Percentiles rank a stretch among this genome's conserved stretches.
phyloP scores from a whole-genome alignment of 2,888 invertebrate genomes.

The Latrodectus hesperus region DNA sequence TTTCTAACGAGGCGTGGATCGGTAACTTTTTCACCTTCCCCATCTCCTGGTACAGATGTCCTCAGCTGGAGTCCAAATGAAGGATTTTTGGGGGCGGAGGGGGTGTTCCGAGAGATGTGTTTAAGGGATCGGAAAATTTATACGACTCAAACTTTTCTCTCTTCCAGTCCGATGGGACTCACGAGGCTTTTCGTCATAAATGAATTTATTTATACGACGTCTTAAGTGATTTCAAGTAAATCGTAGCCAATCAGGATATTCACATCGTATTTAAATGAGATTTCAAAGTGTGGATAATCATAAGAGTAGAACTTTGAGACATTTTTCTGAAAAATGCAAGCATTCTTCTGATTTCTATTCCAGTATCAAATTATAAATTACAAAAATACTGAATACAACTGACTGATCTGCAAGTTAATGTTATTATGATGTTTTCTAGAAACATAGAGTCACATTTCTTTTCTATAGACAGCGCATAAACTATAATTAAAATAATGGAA shows the following conservation, averaged over 20 bases:
- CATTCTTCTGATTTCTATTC: no score
- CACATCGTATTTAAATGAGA: neutral
- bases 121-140: neutral
- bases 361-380: no score
- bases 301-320: neutral
- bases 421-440: no score
- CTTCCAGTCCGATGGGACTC: neutral
- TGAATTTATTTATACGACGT: conserved; percentile 2
- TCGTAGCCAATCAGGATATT: neutral
- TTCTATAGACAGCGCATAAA: no score
- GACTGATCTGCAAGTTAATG: no score
- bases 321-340: no score
- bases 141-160: conserved; percentile 2
- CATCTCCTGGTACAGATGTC: neutral
- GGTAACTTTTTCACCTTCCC: conserved; percentile 2
- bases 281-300: neutral
- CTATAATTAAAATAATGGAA: no score
- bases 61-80: neutral
- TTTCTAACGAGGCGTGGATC: conserved; percentile 5
- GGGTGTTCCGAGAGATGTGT: neutral
- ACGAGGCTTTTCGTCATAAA: neutral
- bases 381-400: no score
- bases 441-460: no score
- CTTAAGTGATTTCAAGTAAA: conserved; percentile 5
- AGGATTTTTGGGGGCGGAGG: neutral